Base-by-base conservation (phyloP, 1,140 invertebrate genomes). In the Drosophila erecta region DNA sequence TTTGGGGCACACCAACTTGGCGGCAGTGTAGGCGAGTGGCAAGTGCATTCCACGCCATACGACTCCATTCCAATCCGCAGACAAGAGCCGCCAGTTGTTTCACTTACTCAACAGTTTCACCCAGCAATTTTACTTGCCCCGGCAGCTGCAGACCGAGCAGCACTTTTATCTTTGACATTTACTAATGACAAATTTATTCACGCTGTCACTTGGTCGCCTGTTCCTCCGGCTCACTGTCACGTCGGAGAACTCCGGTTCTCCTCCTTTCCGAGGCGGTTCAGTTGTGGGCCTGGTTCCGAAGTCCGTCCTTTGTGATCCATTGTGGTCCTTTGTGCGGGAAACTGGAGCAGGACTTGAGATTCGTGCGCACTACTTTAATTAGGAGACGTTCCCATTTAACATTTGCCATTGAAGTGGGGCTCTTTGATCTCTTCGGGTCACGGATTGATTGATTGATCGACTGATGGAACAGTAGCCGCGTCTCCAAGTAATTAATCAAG, bases 171-270 rank as follows among this genome's bases (percentile, higher is more conserved):
- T 84, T 64, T 89, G 84, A 89, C 84, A 89, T 84, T 84, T 78
- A 89, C 84, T 84, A 89, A 89, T 90, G 84, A 89, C 85, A 89
- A 89, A 89, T 90, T 89, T 89, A 89, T 90, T 84, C 84, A 90
- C 79, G 80, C 84, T 89, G 84, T 90, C 84, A 84, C 69, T 77
- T 89, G 76, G 73, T 77, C 76, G 70, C 58, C 79, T 78, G 67
- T 71, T 60, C 76, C 59, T 57, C 37, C 61, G 20, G 44, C 43
- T 70, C 58, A 47, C 67, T 75, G 81, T 81, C 77, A 80, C 66
- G 10, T 64, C 44, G 41, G 24, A 33, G 57, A 50, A 4, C 53
- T 35, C 24, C 3, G 57, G 27, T 27, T 6, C 27, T 27, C 22
- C 41, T 59, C 11, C 30, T 30, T n/a, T 33, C 10, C 8, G 41